Conservation (phyloP, 1,140 invertebrate species). For the Formica selysi region DNA sequence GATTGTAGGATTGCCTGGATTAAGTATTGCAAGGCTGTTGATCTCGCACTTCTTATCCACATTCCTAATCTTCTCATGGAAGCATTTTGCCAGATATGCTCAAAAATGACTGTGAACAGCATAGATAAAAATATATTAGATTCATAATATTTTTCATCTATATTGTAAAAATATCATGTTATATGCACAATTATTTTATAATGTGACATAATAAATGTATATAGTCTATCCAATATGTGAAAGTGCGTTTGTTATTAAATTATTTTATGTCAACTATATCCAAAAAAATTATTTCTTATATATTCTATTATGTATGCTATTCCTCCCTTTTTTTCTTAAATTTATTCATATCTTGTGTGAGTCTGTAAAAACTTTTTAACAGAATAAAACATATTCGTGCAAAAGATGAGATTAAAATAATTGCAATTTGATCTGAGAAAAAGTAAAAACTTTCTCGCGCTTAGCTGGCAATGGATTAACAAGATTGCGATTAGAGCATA, state of each 20-base stretch:
- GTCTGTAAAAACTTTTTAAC: not conserved
- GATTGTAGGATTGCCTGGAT: not conserved
- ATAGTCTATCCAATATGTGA: not conserved
- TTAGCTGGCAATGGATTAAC: not conserved
- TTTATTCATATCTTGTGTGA: too few species aligned
- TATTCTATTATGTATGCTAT: not conserved
- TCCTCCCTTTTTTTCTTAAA: too few species aligned
- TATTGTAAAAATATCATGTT: slow-evolving; percentile 1
- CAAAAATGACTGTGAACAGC: slow-evolving; percentile 28
- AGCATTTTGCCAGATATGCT: slow-evolving; percentile 19
- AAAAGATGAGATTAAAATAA: not conserved
- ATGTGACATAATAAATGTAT: not conserved
- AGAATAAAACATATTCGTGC: not conserved
- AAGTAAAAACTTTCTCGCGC: not conserved
- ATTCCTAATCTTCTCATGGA: slow-evolving; percentile 36
- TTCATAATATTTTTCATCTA: slow-evolving; percentile 2
- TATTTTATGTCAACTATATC: not conserved
- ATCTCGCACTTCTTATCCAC: slow-evolving; percentile 47
- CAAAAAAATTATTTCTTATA: not conserved
- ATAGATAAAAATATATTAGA: slow-evolving; percentile 1
- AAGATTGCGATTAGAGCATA: not conserved
- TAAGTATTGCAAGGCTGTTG: not conserved
- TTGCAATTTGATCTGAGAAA: not conserved
- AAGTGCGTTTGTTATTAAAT: not conserved
- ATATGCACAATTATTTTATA: slow-evolving; percentile 17